Evolutionary conservation across 2,113 vertebrate genomes (phyloP).

Genomic region (Thryonomys swinderianus): DNA sequence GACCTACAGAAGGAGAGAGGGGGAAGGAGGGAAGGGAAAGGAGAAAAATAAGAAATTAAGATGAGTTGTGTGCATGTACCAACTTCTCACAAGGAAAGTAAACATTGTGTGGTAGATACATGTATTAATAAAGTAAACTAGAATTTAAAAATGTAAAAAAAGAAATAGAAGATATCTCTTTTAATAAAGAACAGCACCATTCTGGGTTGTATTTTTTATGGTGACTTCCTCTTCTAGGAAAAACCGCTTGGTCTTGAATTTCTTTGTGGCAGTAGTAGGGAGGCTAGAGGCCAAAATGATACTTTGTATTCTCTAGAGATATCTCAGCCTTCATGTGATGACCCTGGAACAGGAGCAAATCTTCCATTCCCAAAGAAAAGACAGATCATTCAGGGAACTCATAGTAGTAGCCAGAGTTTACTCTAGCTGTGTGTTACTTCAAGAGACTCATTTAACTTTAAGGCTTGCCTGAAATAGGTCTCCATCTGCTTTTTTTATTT

Average conservation of each 20-base stretch:
- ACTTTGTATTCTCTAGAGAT: background rate
- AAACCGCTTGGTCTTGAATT: constrained; percentile 13
- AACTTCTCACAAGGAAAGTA: background rate
- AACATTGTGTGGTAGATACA: background rate
- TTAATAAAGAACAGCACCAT: background rate
- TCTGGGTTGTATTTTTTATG: background rate
- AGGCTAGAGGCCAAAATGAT: background rate
- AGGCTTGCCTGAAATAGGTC: constrained; percentile 52
- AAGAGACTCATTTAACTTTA: background rate
- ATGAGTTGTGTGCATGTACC: background rate
- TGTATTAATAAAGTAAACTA: background rate
- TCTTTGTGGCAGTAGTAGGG: background rate
- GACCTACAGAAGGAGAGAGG: background rate
- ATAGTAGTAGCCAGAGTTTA: background rate
- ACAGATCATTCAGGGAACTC: background rate
- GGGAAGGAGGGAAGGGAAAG: background rate
- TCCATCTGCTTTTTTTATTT: constrained; percentile 47
- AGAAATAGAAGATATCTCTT: background rate
- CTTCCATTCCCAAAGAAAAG: background rate
- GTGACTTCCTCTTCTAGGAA: background rate
- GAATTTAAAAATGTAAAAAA: background rate
- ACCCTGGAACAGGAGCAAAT: background rate
- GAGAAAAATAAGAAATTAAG: background rate
- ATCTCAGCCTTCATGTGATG: background rate
- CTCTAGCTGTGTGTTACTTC: background rate